Conservation (phyloP, 2,797 vertebrate species). For the Huso huso region DNA sequence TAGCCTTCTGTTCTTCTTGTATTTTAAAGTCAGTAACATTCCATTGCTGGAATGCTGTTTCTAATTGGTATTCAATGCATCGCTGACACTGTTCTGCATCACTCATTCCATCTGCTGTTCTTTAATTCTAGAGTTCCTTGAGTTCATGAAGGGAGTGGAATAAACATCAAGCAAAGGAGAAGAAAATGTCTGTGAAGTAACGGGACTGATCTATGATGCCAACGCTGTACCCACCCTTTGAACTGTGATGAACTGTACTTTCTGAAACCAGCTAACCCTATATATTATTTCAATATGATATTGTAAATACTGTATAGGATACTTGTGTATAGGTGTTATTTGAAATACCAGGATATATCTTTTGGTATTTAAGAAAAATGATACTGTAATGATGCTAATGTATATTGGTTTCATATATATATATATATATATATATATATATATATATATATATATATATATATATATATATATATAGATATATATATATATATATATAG, state of each 20-base stretch:
- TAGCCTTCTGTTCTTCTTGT: too few relatives aligned
- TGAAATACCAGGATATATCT: conserved; percentile 7
- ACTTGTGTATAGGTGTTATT: conserved; percentile 1
- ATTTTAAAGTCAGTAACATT: too few relatives aligned
- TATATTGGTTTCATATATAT: background rate
- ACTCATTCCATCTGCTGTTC: conserved; percentile 18
- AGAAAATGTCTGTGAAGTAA: background rate
- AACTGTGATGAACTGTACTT: background rate
- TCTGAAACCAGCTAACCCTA: background rate
- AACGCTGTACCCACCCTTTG: background rate
- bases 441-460: background rate
- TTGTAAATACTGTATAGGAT: conserved; percentile 12
- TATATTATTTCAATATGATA: conserved; percentile 7
- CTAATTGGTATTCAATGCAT: background rate
- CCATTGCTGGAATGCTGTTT: too few relatives aligned
- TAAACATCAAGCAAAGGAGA: conserved; percentile 34
- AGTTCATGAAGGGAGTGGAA: conserved; percentile 71
- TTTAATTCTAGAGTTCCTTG: conserved; percentile 62
- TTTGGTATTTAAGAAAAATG: background rate
- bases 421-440: background rate
- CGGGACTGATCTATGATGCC: background rate
- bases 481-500: background rate
- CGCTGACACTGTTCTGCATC: background rate
- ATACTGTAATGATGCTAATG: background rate
- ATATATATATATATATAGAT: conserved; percentile 5